A percentile compares a stretch with the other conserved stretches of the same genome.
Evolutionary conservation across 2,797 vertebrate genomes (phyloP).

Genomic region (Acanthis flammea): DNA sequence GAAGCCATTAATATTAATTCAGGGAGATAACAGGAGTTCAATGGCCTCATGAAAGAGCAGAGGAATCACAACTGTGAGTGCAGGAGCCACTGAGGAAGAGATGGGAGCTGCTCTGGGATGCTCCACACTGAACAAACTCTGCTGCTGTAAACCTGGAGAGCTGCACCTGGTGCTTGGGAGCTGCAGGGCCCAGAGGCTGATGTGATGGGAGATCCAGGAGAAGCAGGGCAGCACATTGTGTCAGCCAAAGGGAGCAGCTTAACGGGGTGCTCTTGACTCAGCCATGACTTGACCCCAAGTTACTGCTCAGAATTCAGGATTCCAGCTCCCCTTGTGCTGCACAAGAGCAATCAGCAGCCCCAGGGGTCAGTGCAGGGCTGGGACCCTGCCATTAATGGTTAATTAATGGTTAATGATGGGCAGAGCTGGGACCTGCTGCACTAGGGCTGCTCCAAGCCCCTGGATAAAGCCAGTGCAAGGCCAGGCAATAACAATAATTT

Average conservation of each 20-base stretch:
- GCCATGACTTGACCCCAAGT: not conserved
- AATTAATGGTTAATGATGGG: not conserved
- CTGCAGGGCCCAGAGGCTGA: not conserved
- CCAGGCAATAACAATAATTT: not conserved
- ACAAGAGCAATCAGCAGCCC: rapidly evolving
- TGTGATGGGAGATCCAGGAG: not conserved
- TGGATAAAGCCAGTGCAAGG: not conserved
- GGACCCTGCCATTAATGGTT: not conserved
- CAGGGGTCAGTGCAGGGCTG: not conserved
- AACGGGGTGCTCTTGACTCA: rapidly evolving
- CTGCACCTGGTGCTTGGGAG: not conserved
- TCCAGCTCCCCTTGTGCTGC: not conserved
- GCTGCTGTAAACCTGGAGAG: not conserved
- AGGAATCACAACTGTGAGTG: not conserved
- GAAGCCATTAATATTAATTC: slow-evolving; percentile 30
- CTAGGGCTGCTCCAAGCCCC: not conserved
- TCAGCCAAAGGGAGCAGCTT: not conserved
- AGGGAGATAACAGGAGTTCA: slow-evolving; percentile 16
- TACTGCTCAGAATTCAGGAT: not conserved
- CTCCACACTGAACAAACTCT: not conserved
- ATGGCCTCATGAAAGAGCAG: not conserved
- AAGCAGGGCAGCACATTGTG: not conserved
- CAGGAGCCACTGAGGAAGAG: not conserved
- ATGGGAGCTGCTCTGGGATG: not conserved
- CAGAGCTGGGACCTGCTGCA: not conserved